A percentile compares a stretch with the other conserved stretches of the same genome.
phyloP scores from a whole-genome alignment of 2,888 invertebrate species.

The Drosophila basisetae region DNA sequence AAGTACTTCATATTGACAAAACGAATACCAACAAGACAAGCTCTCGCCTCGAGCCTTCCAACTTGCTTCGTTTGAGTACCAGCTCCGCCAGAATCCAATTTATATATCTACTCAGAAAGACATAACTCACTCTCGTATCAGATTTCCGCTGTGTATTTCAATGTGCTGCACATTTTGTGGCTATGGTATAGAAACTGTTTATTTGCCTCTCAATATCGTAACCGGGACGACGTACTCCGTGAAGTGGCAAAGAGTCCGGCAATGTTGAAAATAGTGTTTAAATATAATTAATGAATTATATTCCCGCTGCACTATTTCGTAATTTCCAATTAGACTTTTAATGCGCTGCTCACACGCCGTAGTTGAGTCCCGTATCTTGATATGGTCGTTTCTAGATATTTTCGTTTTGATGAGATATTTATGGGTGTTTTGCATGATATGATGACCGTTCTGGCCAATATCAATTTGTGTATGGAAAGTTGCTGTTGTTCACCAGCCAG shows the following conservation, averaged over 20 bases:
- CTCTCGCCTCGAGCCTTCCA: neutral
- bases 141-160: neutral
- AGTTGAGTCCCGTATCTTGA: slow-evolving; percentile 13
- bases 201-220: neutral
- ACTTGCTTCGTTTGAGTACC: neutral
- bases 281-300: slow-evolving; percentile 68
- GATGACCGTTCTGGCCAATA: slow-evolving; percentile 29
- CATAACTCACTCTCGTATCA: neutral
- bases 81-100: neutral
- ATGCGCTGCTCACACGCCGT: slow-evolving; percentile 59
- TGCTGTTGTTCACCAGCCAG: slow-evolving; percentile 10
- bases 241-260: neutral
- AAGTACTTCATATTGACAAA: neutral
- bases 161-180: neutral
- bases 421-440: slow-evolving; percentile 66
- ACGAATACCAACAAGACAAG: neutral
- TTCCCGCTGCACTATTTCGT: slow-evolving; percentile 16
- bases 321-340: slow-evolving; percentile 35
- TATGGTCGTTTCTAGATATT: slow-evolving; percentile 8
- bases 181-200: neutral
- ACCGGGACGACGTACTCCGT: neutral
- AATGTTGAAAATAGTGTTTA: neutral
- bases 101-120: neutral
- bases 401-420: slow-evolving; percentile 61
- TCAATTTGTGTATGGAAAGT: slow-evolving; percentile 16